phyloP scores from a whole-genome alignment of 2,888 invertebrate genomes.

The Glyphotaelius pellucidus region DNA sequence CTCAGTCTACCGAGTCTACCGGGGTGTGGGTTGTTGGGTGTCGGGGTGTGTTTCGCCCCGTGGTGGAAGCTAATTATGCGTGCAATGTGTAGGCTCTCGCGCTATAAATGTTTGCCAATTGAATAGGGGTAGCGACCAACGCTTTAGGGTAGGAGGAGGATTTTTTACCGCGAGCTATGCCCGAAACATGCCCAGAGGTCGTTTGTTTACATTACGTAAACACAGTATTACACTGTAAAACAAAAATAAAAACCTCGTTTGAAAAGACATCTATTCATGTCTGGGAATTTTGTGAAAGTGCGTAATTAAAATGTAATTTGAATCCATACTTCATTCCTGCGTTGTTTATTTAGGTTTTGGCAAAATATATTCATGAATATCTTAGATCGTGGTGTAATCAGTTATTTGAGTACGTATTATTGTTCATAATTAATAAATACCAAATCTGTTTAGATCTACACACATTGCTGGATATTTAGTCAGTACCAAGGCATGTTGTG shows the following conservation, averaged over 20 bases:
- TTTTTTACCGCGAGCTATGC: constrained; percentile 7
- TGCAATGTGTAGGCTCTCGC: constrained; percentile 55
- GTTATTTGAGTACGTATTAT: background rate
- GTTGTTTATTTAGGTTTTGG: background rate
- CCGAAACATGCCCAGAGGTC: constrained; percentile 16
- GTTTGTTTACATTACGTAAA: constrained; percentile 27
- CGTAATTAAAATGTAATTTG: background rate
- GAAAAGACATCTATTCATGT: background rate
- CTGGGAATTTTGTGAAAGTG: background rate
- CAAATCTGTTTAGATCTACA: background rate
- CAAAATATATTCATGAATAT: background rate
- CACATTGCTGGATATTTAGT: background rate
- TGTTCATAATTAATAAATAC: background rate
- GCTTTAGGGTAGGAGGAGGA: background rate
- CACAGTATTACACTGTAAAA: constrained; percentile 11
- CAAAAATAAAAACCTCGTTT: constrained; percentile 3
- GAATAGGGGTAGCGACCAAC: constrained; percentile 40
- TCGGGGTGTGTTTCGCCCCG: constrained; percentile 7
- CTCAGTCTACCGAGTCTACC: background rate
- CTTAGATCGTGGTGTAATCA: background rate
- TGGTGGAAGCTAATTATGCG: constrained; percentile 54
- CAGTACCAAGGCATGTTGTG: background rate
- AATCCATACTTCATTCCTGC: background rate
- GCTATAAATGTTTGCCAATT: constrained; percentile 56
- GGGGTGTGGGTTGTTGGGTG: background rate